Percentiles rank a stretch among this genome's conserved stretches.
Conservation (phyloP, 1,140 invertebrate species). For the Plodia interpunctella region DNA sequence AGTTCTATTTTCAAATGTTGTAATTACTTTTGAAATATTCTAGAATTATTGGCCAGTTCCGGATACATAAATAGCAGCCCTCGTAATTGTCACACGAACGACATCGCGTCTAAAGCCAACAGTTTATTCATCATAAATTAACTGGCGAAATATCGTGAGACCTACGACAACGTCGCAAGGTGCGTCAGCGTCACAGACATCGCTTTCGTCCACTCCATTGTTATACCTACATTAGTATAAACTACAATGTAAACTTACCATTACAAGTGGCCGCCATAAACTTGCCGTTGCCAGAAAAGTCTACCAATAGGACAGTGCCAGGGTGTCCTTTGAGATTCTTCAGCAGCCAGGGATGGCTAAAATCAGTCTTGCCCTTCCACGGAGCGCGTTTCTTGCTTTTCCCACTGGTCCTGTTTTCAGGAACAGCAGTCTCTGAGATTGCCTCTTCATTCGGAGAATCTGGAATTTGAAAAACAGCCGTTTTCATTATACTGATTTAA, state of each 20-base stretch:
- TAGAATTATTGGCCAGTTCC: no score
- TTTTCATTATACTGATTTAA: no score
- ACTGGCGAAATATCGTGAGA: not conserved
- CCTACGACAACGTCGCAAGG: not conserved
- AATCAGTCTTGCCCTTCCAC: conserved; percentile 67
- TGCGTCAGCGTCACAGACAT: not conserved
- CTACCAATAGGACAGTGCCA: conserved; percentile 83
- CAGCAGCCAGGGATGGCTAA: conserved; percentile 84
- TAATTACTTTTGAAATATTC: no score
- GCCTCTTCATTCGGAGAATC: conserved; percentile 40
- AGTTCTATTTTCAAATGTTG: no score
- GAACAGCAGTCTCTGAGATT: conserved; percentile 25
- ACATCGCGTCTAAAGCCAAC: not conserved
- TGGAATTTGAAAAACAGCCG: conserved; percentile 26
- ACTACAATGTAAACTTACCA: conserved; percentile 79
- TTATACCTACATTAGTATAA: not conserved
- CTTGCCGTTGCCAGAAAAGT: conserved; percentile 90
- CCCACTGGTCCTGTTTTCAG: conserved; percentile 38
- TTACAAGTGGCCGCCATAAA: conserved; percentile 88
- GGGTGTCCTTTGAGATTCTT: conserved; percentile 89
- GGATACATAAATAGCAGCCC: no score
- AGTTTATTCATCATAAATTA: not conserved
- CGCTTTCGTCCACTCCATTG: not conserved
- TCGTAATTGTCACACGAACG: no score
- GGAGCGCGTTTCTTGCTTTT: conserved; percentile 56